phyloP scores from a whole-genome alignment of 2,888 invertebrate species.

The Nomada fucata region DNA sequence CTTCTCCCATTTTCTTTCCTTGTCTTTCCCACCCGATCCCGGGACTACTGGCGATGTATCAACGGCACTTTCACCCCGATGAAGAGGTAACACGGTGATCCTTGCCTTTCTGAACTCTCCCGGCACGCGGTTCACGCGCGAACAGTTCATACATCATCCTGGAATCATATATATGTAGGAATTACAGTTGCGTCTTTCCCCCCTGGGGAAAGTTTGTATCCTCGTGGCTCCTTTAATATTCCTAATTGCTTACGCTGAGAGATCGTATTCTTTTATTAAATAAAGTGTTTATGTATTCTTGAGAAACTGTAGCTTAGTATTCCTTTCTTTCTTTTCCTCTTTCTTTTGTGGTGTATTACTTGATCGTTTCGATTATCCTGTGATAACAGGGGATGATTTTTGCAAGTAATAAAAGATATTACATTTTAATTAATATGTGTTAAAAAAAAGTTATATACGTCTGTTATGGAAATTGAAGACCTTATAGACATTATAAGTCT shows the following conservation, averaged over 20 bases:
- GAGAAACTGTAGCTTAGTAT: too few species aligned
- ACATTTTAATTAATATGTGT: too few species aligned
- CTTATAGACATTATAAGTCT: not conserved
- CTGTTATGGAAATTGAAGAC: too few species aligned
- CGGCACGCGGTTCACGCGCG: slow-evolving; percentile 26
- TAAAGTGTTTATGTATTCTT: slow-evolving; percentile 6
- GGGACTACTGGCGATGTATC: slow-evolving; percentile 65
- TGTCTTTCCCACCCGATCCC: slow-evolving; percentile 10
- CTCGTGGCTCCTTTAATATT: slow-evolving; percentile 28
- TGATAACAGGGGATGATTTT: too few species aligned
- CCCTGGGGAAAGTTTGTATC: slow-evolving; percentile 19
- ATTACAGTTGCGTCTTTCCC: slow-evolving; percentile 5
- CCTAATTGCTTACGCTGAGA: not conserved
- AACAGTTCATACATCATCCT: slow-evolving; percentile 53
- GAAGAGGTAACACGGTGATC: slow-evolving; percentile 74
- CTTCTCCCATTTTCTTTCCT: not conserved
- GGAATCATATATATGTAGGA: slow-evolving; percentile 17
- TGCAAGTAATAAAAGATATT: too few species aligned
- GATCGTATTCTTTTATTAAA: slow-evolving; percentile 39
- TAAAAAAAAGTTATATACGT: too few species aligned
- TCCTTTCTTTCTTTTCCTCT: too few species aligned
- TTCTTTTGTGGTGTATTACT: too few species aligned
- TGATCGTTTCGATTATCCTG: too few species aligned
- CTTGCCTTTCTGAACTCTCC: slow-evolving; percentile 61
- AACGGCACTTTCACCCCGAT: slow-evolving; percentile 65